These are phyloP conservation scores for Calyptomena viridis DNA, from an alignment of 2,113 vertebrate species.

Conservation along the genomic window DNA sequence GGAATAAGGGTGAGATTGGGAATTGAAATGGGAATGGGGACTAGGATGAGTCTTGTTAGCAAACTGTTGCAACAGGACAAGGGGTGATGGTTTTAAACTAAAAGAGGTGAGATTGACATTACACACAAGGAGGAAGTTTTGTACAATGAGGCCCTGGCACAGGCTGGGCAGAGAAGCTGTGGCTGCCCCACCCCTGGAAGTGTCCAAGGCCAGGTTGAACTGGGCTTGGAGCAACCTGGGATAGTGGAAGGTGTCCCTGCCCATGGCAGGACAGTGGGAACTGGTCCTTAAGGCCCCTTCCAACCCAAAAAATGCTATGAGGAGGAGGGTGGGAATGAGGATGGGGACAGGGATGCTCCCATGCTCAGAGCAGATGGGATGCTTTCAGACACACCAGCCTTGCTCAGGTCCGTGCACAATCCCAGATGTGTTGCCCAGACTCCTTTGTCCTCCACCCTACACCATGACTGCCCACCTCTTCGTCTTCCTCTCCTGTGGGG, in stretches of 20 bases:
- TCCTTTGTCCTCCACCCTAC: neutral
- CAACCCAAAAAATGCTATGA: neutral
- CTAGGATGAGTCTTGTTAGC: neutral
- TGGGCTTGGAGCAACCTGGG: neutral
- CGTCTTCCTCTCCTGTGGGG: neutral
- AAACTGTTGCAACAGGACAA: neutral
- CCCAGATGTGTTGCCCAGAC: rapidly evolving
- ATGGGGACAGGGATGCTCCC: no score
- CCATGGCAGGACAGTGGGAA: neutral
- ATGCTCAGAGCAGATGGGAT: neutral
- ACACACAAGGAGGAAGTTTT: neutral
- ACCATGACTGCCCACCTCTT: neutral
- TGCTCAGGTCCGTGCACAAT: neutral
- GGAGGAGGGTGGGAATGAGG: neutral
- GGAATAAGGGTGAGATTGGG: neutral
- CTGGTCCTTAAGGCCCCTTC: neutral
- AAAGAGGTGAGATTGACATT: neutral
- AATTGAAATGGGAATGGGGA: neutral
- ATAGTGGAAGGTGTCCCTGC: neutral
- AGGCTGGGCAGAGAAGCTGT: neutral
- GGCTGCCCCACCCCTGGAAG: neutral
- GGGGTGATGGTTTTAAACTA: neutral
- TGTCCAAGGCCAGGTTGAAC: neutral
- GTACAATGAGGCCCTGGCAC: neutral
- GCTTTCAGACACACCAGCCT: neutral